Percentiles rank a stretch among this genome's conserved stretches.
phyloP scores from a whole-genome alignment of 1,140 invertebrate species.

The Manduca sexta region DNA sequence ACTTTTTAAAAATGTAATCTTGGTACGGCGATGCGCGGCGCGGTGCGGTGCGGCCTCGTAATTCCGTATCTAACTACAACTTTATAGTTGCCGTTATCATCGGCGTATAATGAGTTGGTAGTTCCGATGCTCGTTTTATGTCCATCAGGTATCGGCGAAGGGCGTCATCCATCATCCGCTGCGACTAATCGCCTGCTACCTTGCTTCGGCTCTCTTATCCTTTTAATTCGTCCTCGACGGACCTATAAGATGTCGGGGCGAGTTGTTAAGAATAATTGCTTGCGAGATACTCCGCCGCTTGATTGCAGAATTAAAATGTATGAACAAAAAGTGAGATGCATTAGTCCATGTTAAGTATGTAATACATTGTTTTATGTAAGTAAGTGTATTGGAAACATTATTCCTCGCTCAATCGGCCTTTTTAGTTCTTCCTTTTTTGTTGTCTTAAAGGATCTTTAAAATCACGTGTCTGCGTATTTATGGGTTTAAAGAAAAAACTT shows the following conservation, averaged over 20 bases:
- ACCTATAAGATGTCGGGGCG: constrained; percentile 33
- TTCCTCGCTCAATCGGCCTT: too few relatives aligned
- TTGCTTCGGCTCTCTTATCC: constrained; percentile 58
- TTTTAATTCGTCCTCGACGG: constrained; percentile 57
- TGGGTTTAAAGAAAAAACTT: too few relatives aligned
- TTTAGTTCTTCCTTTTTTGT: too few relatives aligned
- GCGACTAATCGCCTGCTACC: constrained; percentile 67
- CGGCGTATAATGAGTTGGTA: constrained; percentile 64
- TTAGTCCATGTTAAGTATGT: constrained; percentile 11
- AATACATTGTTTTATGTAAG: constrained; percentile 1
- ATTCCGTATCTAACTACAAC: constrained; percentile 56
- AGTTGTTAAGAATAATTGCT: constrained; percentile 43
- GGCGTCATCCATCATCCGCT: constrained; percentile 61
- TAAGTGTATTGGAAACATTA: neutral
- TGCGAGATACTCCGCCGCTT: constrained; percentile 29
- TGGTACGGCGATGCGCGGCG: too few relatives aligned
- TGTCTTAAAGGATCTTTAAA: too few relatives aligned
- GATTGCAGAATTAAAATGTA: constrained; percentile 31
- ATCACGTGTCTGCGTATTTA: too few relatives aligned
- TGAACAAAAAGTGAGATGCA: constrained; percentile 18
- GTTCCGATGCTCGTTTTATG: constrained; percentile 53
- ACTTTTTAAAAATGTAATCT: constrained; percentile 42
- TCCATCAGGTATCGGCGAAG: constrained; percentile 45
- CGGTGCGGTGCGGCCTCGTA: too few relatives aligned
- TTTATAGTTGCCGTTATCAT: constrained; percentile 58